Conservation (phyloP, 2,113 vertebrate genomes). For the Xenus cinereus region DNA sequence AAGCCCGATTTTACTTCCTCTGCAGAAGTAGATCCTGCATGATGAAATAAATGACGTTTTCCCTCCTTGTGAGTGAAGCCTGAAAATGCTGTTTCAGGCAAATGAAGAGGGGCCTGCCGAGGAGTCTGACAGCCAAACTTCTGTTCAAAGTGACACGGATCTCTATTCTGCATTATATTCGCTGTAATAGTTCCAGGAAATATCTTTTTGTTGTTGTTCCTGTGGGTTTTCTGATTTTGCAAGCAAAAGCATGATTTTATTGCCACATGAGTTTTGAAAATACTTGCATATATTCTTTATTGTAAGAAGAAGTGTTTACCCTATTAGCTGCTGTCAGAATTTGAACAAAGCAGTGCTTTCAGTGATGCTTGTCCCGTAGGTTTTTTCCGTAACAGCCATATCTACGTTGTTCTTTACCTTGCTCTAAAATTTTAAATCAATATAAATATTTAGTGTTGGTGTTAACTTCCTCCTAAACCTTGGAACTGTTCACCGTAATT, state of each 20-base stretch:
- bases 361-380: rapidly evolving
- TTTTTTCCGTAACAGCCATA: rapidly evolving
- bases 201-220: background rate
- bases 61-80: background rate
- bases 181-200: background rate
- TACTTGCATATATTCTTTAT: background rate
- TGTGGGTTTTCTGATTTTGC: background rate
- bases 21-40: background rate
- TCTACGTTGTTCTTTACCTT: rapidly evolving
- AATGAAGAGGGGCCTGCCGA: too few species aligned
- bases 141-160: background rate
- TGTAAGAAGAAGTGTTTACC: background rate
- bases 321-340: background rate
- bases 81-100: background rate
- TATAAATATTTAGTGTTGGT: background rate
- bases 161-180: background rate
- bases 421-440: background rate
- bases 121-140: background rate
- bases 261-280: background rate
- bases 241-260: background rate
- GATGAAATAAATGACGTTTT: background rate
- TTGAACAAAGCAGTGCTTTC: background rate
- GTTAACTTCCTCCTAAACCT: background rate
- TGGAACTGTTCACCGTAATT: background rate
- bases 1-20: background rate